phyloP scores from a whole-genome alignment of 1,140 invertebrate species.

The Drosophila azteca region DNA sequence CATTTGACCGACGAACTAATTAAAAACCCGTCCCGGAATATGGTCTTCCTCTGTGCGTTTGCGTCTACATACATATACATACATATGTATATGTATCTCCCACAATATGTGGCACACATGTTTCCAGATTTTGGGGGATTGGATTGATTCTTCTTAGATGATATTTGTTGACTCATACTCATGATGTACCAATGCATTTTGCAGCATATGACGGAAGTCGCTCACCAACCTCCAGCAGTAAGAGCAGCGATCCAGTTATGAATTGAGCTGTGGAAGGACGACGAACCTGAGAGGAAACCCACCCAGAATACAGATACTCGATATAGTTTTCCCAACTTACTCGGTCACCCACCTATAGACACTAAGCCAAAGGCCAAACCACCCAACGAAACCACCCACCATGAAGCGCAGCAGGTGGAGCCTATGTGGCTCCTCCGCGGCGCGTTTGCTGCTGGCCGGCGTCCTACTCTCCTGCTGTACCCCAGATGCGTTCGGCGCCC shows the following conservation, averaged over 20 bases:
- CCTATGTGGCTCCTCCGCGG: conserved; percentile 51
- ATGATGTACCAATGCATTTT: conserved; percentile 42
- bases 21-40: conserved; percentile 49
- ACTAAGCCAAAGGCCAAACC: conserved; percentile 16
- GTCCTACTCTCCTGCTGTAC: conserved; percentile 53
- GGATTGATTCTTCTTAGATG: conserved; percentile 2
- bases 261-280: conserved; percentile 39
- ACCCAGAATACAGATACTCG: conserved; percentile 20
- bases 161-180: conserved; percentile 31
- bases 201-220: conserved; percentile 67
- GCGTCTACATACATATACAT: no score
- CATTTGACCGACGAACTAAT: conserved; percentile 62
- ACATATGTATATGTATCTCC: neutral
- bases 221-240: conserved; percentile 47
- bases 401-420: conserved; percentile 79
- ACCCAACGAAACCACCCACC: conserved; percentile 16
- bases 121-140: conserved; percentile 15
- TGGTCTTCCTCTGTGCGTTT: conserved; percentile 15
- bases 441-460: conserved; percentile 53
- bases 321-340: conserved; percentile 15
- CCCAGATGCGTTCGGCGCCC: conserved; percentile 20
- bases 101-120: conserved; percentile 72
- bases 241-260: conserved; percentile 48
- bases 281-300: conserved; percentile 21
- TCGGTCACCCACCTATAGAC: conserved; percentile 34